Evolutionary conservation across 2,888 invertebrate genomes (phyloP).

Genomic region (Gymnosoma rotundatum): DNA sequence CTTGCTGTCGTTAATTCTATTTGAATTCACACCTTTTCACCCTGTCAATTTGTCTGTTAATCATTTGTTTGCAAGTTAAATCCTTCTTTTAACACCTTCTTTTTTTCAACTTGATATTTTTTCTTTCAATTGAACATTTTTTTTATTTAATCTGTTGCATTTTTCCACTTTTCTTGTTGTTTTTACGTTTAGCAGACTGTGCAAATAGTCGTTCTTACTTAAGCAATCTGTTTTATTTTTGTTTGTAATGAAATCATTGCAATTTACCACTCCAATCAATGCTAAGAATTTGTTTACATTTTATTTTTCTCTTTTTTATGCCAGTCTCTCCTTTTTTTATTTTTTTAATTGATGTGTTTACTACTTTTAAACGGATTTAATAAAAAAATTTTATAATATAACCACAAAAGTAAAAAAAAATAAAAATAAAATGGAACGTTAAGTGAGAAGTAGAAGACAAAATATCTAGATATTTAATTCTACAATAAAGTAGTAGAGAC

Average conservation of each 20-base stretch:
- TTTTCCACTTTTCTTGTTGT: constrained; percentile 1
- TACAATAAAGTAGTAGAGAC: too few species aligned
- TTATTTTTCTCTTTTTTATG: constrained; percentile 25
- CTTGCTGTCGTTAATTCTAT: not conserved
- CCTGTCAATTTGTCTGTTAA: constrained; percentile 58
- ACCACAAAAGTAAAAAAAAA: constrained; percentile 26
- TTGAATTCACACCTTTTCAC: constrained; percentile 32
- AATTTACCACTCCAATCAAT: constrained; percentile 67
- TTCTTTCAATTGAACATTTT: constrained; percentile 32
- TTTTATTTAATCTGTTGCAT: constrained; percentile 59
- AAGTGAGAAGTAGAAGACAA: not conserved
- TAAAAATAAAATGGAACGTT: not conserved
- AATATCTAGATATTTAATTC: too few species aligned
- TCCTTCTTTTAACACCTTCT: constrained; percentile 59
- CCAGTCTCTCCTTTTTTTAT: constrained; percentile 1
- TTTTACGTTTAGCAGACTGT: constrained; percentile 42
- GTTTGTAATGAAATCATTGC: constrained; percentile 63
- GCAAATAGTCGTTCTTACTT: constrained; percentile 50
- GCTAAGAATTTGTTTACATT: constrained; percentile 62
- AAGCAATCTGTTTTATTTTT: constrained; percentile 37
- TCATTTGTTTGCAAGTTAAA: constrained; percentile 63
- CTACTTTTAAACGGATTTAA: constrained; percentile 1
- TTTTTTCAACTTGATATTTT: constrained; percentile 38
- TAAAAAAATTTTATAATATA: constrained; percentile 2
- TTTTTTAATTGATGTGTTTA: constrained; percentile 49